A percentile compares a stretch with the other conserved stretches of the same genome.
These are phyloP conservation scores for Synergus gifuensis DNA, from an alignment of 2,888 invertebrate species.

Conservation along the genomic window DNA sequence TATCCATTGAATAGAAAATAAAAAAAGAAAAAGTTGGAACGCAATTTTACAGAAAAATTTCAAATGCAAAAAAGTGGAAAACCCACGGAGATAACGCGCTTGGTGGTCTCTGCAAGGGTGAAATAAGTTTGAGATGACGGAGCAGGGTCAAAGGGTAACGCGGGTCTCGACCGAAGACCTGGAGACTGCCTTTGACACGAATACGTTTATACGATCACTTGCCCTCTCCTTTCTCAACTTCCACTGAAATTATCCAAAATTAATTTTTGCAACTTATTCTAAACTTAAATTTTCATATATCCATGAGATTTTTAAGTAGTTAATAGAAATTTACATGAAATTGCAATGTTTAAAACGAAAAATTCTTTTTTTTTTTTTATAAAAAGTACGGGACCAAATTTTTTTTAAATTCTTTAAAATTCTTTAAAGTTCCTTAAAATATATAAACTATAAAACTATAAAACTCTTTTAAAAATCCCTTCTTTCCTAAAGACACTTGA, in stretches of 20 bases:
- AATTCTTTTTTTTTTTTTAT: no score
- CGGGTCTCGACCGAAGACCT: conserved; percentile 70
- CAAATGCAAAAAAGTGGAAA: conserved; percentile 43
- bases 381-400: no score
- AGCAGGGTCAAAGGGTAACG: conserved; percentile 76
- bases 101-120: conserved; percentile 58
- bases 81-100: conserved; percentile 52
- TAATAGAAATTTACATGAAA: no score
- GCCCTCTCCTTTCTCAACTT: conserved; percentile 68
- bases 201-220: conserved; percentile 73
- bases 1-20: neutral
- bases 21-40: neutral
- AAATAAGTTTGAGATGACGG: conserved; percentile 74
- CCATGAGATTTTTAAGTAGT: no score
- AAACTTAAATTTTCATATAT: neutral
- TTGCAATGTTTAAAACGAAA: no score
- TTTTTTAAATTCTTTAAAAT: no score
- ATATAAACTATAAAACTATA: no score
- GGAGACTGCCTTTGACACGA: conserved; percentile 72
- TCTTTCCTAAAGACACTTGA: no score
- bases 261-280: neutral
- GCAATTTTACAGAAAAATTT: neutral
- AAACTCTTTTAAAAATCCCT: no score
- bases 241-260: conserved; percentile 45
- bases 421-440: no score